phyloP scores from a whole-genome alignment of 2,113 vertebrate genomes.

The Peromyscus californicus region DNA sequence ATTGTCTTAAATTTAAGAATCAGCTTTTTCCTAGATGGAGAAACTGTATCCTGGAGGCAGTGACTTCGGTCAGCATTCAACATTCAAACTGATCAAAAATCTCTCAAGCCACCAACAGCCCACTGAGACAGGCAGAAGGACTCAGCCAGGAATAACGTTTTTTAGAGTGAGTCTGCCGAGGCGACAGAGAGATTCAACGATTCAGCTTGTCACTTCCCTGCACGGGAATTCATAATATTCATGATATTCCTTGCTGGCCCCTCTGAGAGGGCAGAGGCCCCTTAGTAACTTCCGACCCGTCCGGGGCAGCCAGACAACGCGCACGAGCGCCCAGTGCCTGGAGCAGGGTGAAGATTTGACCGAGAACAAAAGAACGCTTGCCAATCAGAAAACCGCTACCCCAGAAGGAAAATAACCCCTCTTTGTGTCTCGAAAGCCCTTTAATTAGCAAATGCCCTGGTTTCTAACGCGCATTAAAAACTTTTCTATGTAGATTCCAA shows the following conservation, averaged over 20 bases:
- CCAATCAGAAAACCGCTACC: slow-evolving; percentile 52
- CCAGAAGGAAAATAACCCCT: background rate
- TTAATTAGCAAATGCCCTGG: slow-evolving; percentile 26
- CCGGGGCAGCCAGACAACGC: background rate
- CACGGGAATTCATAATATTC: background rate
- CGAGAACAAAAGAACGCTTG: slow-evolving; percentile 77
- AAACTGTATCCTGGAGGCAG: background rate
- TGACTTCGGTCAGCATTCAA: slow-evolving; percentile 18
- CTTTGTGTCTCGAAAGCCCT: slow-evolving; percentile 52
- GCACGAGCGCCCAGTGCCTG: background rate
- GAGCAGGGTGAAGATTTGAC: slow-evolving; percentile 11
- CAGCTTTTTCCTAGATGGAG: background rate
- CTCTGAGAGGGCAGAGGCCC: background rate
- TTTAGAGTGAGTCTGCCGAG: background rate
- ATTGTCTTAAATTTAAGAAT: slow-evolving; percentile 43
- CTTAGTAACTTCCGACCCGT: slow-evolving; percentile 3
- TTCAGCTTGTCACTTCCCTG: background rate
- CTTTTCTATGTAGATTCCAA: slow-evolving; percentile 9
- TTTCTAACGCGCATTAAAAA: slow-evolving; percentile 42
- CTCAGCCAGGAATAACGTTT: slow-evolving; percentile 6
- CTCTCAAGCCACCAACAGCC: background rate
- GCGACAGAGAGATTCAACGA: background rate
- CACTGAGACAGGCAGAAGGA: background rate
- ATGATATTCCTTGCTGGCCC: background rate
- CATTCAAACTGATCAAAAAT: slow-evolving; percentile 27